Conservation (phyloP, 2,797 vertebrate genomes). For the Okamejei kenojei region DNA sequence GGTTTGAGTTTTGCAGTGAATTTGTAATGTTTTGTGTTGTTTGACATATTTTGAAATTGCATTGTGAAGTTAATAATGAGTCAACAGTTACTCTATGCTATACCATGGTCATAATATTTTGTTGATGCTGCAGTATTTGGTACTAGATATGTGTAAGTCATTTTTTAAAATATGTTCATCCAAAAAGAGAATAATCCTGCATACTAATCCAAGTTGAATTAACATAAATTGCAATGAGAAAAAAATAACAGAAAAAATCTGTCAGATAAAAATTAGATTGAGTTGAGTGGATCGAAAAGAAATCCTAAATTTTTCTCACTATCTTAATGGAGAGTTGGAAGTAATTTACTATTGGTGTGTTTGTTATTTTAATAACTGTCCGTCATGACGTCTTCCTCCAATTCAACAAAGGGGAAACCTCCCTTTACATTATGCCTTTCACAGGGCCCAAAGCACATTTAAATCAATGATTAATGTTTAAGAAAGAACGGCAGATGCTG, state of each 20-base stretch:
- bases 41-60: conserved; percentile 29
- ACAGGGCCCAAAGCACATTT: too few species aligned
- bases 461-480: too few species aligned
- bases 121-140: background rate
- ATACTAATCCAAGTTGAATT: background rate
- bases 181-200: background rate
- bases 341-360: background rate
- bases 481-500: too few species aligned
- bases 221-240: background rate
- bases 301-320: background rate
- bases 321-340: background rate
- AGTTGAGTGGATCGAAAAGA: background rate
- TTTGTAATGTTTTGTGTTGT: conserved; percentile 35
- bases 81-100: conserved; percentile 7
- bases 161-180: background rate
- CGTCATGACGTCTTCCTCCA: background rate
- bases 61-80: conserved; percentile 38
- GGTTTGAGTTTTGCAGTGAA: conserved; percentile 28
- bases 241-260: background rate
- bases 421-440: too few species aligned
- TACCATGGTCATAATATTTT: conserved; percentile 18
- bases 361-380: conserved; percentile 1
- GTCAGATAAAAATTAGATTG: background rate
- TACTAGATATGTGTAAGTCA: background rate
- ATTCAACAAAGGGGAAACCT: too few species aligned